Evolutionary conservation across 1,140 invertebrate genomes (phyloP), one percentile per base, ranked within the genome.

Genomic region (Neuroterus valhalla): DNA sequence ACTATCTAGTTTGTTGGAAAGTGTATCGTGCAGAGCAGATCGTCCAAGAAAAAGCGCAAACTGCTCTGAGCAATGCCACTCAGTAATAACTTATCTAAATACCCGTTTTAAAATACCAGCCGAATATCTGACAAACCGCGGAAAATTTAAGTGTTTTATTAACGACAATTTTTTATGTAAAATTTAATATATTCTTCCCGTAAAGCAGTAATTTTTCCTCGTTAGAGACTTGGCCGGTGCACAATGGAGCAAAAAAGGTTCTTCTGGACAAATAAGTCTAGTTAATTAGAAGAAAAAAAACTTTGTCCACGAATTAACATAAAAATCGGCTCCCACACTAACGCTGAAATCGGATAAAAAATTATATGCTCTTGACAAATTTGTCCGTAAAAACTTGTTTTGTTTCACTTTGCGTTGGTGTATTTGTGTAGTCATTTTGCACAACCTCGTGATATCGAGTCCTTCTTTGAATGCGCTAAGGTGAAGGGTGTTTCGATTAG

Each of bases 1-100:
- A 98, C 87, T 96, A 95, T 87, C 89, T 98, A 0, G 93, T 98
- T 46, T 94, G 96, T 72, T 95, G 93, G 90, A 94, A 94, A 85
- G 92, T 96, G 6, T 97, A 96, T 82, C 93, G 93, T 81, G 92
- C 94, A 0, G 95, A 96, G 88, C 91, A 92, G 79, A 91, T 93
- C 78, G 92, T 95, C 79, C 93, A 94, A 84, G 92, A 93, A 70
- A 88, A 86, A 52, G 43, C 80, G 38, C 81, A 82, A 74, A 74
- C 70, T 0, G 68, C 74, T 11, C 43, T 81, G 5, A 46, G 11
- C 26, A 67, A 62, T 23, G 50, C 74, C 52, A 62, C 55, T 62
- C 55, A 38, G 23, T 31, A 62, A 50, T 50, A 14, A 23, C 2
- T 55, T 62, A 62, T 14, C 55, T 62, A 62, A 31, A n/a, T 62